Conservation (phyloP, 2,113 vertebrate species). For the Cervus canadensis region DNA sequence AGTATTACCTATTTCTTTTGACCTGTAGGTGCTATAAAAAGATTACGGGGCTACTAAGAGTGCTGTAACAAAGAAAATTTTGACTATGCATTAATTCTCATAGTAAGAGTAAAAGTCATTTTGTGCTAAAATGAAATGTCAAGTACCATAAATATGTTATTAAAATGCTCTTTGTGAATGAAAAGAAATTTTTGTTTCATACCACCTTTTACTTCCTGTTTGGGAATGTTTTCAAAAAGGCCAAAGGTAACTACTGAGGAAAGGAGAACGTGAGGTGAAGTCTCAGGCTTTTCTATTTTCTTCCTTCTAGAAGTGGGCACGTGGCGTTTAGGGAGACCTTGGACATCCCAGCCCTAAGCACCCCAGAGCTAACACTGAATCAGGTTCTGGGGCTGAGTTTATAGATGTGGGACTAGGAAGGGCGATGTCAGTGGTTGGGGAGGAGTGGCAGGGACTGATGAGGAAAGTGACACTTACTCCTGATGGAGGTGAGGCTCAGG, state of each 20-base stretch:
- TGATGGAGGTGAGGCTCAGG: background rate
- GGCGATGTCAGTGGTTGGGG: background rate
- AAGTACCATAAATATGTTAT: background rate
- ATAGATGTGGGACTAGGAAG: background rate
- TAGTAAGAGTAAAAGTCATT: background rate
- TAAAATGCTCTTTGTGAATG: background rate
- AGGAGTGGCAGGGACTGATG: background rate
- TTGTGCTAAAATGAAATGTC: conserved; percentile 21
- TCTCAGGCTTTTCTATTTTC: background rate
- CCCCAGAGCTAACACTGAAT: background rate
- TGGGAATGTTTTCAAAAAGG: background rate
- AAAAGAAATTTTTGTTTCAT: background rate
- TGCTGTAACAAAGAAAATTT: background rate
- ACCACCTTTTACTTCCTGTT: background rate
- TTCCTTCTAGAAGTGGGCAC: background rate
- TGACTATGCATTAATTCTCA: background rate
- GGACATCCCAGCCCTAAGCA: background rate
- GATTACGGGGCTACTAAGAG: background rate
- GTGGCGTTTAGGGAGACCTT: background rate
- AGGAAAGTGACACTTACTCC: background rate
- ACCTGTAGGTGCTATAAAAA: background rate
- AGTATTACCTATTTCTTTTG: background rate
- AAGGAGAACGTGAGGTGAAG: background rate
- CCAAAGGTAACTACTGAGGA: background rate
- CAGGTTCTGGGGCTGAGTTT: background rate